These are phyloP conservation scores for Amblyjoppa proteus DNA, from an alignment of 2,888 invertebrate species.

Conservation along the genomic window DNA sequence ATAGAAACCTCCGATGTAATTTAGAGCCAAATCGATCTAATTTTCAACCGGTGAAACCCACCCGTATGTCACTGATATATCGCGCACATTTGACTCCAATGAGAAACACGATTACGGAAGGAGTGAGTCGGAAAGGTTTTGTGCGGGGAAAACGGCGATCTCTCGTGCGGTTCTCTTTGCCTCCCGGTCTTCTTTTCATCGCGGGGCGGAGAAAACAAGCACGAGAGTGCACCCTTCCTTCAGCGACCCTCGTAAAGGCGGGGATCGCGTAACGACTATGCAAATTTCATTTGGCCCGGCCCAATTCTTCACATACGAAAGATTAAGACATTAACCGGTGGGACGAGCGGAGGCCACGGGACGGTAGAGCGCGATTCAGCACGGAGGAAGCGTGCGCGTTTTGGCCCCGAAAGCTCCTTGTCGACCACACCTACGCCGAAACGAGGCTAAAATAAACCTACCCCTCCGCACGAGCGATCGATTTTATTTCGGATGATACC, in stretches of 20 bases:
- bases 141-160: constrained; percentile 3
- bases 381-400: not conserved
- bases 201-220: constrained; percentile 45
- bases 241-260: constrained; percentile 72
- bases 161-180: not conserved
- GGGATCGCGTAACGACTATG: constrained; percentile 78
- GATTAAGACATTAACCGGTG: constrained; percentile 79
- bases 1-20: constrained; percentile 46
- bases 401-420: constrained; percentile 4
- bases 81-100: not conserved
- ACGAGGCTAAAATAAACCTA: not conserved
- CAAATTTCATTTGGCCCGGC: constrained; percentile 79
- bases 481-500: constrained; percentile 41
- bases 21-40: constrained; percentile 40
- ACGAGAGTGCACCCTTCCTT: constrained; percentile 58
- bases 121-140: not conserved
- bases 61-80: not conserved
- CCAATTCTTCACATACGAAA: constrained; percentile 79
- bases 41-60: not conserved
- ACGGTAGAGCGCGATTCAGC: not conserved
- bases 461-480: not conserved
- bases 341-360: constrained; percentile 22
- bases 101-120: constrained; percentile 5
- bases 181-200: constrained; percentile 68
- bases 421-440: not conserved